Conservation (phyloP, 2,797 vertebrate species). For the Cryptoblepharus egeriae region DNA sequence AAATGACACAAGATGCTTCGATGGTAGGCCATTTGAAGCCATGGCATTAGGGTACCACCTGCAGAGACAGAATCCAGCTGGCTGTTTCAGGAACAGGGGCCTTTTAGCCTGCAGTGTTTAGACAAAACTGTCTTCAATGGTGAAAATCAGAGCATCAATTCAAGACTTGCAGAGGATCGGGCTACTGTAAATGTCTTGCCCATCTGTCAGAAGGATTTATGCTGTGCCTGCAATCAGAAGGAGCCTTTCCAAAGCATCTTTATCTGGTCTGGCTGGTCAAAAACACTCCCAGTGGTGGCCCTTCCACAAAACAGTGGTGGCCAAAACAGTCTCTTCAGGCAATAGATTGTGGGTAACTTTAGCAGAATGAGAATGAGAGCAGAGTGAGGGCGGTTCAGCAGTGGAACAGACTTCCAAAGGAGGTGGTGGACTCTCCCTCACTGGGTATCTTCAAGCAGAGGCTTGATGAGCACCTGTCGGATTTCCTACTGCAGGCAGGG, state of each 20-base stretch:
- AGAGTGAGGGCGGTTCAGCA: no score
- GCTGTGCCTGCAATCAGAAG: background rate
- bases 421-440: no score
- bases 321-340: background rate
- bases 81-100: background rate
- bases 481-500: no score
- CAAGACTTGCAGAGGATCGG: background rate
- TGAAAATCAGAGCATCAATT: fast-evolving
- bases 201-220: background rate
- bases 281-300: background rate
- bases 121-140: background rate
- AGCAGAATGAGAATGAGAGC: background rate
- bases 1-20: background rate
- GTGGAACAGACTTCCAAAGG: no score
- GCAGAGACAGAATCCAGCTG: background rate
- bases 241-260: background rate
- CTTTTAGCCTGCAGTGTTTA: constrained; percentile 12
- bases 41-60: background rate
- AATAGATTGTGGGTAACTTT: background rate
- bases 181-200: fast-evolving
- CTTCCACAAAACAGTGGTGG: background rate
- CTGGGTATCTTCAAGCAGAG: no score
- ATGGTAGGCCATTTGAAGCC: background rate
- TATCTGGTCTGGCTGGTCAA: background rate
- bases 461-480: no score